Percentiles rank a stretch among this genome's conserved stretches.
Evolutionary conservation across 2,113 vertebrate genomes (phyloP).

Genomic region (Crotalus viridis): DNA sequence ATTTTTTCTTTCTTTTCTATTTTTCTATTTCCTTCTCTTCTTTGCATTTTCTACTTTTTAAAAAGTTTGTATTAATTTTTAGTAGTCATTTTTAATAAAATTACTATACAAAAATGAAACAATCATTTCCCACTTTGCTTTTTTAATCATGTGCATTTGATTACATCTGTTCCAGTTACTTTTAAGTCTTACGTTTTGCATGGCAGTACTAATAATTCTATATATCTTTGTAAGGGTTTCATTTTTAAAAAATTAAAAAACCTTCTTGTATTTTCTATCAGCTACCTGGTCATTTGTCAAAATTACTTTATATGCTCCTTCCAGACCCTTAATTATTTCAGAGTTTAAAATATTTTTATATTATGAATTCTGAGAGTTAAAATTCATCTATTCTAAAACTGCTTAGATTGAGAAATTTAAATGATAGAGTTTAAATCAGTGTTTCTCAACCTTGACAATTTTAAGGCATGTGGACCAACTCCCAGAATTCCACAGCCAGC

Average conservation of each 20-base stretch:
- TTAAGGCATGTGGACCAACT: too few species aligned
- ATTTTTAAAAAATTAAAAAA: background rate
- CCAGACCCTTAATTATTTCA: background rate
- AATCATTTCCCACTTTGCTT: background rate
- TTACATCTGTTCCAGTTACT: background rate
- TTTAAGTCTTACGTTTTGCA: background rate
- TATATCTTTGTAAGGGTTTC: background rate
- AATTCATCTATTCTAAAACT: background rate
- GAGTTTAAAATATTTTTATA: background rate
- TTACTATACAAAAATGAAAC: background rate
- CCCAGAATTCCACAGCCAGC: too few species aligned
- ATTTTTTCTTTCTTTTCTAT: background rate
- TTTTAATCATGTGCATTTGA: background rate
- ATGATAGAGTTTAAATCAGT: background rate
- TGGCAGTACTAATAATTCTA: background rate
- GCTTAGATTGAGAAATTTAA: background rate
- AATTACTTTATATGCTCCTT: background rate
- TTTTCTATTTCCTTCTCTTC: background rate
- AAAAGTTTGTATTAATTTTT: background rate
- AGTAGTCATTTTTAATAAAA: background rate
- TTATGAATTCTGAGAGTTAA: background rate
- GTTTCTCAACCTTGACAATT: too few species aligned
- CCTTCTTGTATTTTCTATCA: background rate
- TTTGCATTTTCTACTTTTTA: background rate
- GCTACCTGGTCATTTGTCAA: background rate